Conservation (phyloP, 2,113 vertebrate species). For the Corvus hawaiiensis region DNA sequence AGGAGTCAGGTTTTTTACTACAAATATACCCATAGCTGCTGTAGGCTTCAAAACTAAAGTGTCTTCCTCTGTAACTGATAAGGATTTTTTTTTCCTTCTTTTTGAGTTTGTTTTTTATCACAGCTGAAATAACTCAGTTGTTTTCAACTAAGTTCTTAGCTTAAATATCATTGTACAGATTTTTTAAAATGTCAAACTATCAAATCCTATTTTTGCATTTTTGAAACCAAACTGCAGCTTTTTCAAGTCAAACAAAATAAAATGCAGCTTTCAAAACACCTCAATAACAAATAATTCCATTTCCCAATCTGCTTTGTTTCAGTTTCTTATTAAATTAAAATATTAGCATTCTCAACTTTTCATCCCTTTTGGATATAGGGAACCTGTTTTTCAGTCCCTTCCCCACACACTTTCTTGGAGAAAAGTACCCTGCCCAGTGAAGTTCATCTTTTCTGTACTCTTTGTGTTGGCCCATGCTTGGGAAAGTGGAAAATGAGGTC, state of each 20-base stretch:
- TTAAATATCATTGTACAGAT: not conserved
- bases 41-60: not conserved
- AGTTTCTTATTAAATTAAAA: not conserved
- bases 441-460: not conserved
- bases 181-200: not conserved
- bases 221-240: not conserved
- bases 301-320: not conserved
- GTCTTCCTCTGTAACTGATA: not conserved
- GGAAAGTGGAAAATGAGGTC: not conserved
- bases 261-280: not conserved
- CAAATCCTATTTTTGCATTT: not conserved
- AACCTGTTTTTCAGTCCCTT: not conserved
- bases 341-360: not conserved
- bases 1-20: not conserved
- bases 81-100: not conserved
- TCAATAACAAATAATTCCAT: not conserved
- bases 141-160: not conserved
- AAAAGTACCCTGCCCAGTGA: not conserved
- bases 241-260: not conserved
- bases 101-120: not conserved
- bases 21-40: not conserved
- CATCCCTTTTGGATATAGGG: not conserved
- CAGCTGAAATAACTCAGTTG: not conserved
- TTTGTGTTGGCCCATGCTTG: not conserved
- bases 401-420: not conserved